These are phyloP conservation scores for Mastigias papua DNA, from an alignment of 30 jellyfish, hydroid and myxozoan species.

Conservation along the genomic window DNA sequence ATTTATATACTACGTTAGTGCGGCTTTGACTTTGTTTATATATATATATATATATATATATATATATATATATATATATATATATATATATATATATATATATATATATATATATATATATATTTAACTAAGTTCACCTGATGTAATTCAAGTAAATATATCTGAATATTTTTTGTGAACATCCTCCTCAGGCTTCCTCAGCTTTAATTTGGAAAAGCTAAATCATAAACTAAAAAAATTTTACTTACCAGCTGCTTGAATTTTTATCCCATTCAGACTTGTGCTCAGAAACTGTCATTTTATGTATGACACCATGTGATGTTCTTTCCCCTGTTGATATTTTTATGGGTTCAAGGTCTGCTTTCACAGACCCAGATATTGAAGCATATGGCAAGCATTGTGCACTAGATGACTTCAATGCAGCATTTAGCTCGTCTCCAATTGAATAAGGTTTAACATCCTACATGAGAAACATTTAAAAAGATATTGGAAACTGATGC, in stretches of 20 bases:
- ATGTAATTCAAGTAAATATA: too few relatives aligned
- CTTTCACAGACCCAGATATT: conserved; percentile 64
- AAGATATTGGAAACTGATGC: too few relatives aligned
- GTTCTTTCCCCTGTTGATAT: not conserved
- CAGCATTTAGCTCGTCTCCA: conserved; percentile 52
- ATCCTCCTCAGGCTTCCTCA: too few relatives aligned
- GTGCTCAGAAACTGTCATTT: conserved; percentile 40
- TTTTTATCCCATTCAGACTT: conserved; percentile 61
- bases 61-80: too few relatives aligned
- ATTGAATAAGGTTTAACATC: conserved; percentile 41
- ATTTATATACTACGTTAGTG: too few relatives aligned
- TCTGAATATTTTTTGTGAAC: too few relatives aligned
- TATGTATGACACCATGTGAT: conserved; percentile 63
- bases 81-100: too few relatives aligned
- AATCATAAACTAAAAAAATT: not conserved
- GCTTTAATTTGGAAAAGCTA: not conserved
- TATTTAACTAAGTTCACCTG: too few relatives aligned
- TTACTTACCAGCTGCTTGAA: conserved; percentile 58
- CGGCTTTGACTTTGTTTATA: too few relatives aligned
- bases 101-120: too few relatives aligned
- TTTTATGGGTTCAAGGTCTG: conserved; percentile 17
- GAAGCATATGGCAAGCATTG: conserved; percentile 64
- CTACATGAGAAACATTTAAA: conserved; percentile 4
- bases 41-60: too few relatives aligned
- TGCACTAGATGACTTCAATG: conserved; percentile 20